phyloP scores from a whole-genome alignment of 1,140 invertebrate species.

The Sesamia nonagrioides region DNA sequence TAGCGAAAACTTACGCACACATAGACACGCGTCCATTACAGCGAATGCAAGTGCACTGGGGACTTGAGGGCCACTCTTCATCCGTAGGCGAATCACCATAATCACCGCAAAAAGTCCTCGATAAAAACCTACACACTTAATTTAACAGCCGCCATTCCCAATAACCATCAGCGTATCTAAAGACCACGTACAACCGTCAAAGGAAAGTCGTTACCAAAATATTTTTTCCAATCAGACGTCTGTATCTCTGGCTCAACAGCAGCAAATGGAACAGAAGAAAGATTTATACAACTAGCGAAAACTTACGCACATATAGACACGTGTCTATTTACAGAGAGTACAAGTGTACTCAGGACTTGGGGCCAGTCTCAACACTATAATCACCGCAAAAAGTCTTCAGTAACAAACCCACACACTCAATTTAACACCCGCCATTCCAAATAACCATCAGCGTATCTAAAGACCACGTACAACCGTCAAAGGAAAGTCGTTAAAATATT shows the following conservation, averaged over 20 bases:
- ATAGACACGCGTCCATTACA: too few relatives aligned
- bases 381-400: not conserved
- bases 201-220: slow-evolving; percentile 36
- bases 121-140: not conserved
- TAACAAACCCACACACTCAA: not conserved
- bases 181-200: slow-evolving; percentile 11
- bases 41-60: too few relatives aligned
- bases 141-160: not conserved
- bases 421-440: not conserved
- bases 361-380: too few relatives aligned
- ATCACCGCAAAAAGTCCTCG: not conserved
- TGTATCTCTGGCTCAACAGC: slow-evolving; percentile 9
- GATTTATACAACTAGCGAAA: not conserved
- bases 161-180: slow-evolving; percentile 4
- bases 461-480: slow-evolving; percentile 11
- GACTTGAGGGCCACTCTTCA: too few relatives aligned
- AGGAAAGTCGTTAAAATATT: slow-evolving; percentile 33
- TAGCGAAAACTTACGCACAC: too few relatives aligned
- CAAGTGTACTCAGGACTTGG: too few relatives aligned
- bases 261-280: not conserved
- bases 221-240: slow-evolving; percentile 13
- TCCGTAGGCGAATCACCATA: too few relatives aligned
- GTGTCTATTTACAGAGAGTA: too few relatives aligned
- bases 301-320: too few relatives aligned
- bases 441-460: slow-evolving; percentile 4